Evolutionary conservation across 2,888 invertebrate species (phyloP), one percentile per base, ranked within the genome.

Genomic region (Hipparchia semele): DNA sequence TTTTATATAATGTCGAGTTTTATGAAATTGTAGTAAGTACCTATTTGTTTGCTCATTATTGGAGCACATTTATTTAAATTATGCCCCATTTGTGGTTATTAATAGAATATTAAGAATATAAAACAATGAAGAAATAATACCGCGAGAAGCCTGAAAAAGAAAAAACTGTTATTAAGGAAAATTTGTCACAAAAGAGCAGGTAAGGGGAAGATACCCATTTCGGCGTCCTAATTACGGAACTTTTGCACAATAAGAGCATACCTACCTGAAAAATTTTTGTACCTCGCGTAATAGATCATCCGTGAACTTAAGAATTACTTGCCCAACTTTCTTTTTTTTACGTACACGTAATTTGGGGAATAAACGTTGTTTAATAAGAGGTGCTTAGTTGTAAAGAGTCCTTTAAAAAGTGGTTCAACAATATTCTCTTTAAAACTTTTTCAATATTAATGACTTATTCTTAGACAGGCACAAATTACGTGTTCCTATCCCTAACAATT

Each of bases 171-270:
- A 76, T 77, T 76, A 75, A 75, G 74, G 75, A 77, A 78, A 77
- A 77, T 73, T 74, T 79, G 77, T 75, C 74, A 75, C 76, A 73
- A 78, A 77, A 78, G 76, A 75, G 70, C 74, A 75, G 73, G 76
- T 77, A 75, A 75, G 76, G 74, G 76, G 70, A 76, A 74, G 75
- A 77, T 73, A 77, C 72, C 73, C 73, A 77, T 79, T 78, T 77
- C 70, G 75, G 74, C 75, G 77, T 71, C 78, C 76, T 76, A 78
- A 79, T 79, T 79, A 78, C 76, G 66, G 73, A 77, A 79, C 75
- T 79, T 79, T 75, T 66, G 75, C 73, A 76, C 76, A 78, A 75
- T 78, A 76, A 70, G 74, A 76, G 73, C 76, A 73, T 76, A 77
- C 72, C 76, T 73, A 76, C 74, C 74, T 75, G 71, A 69, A 66